phyloP scores from a whole-genome alignment of 2,797 vertebrate species.

The Tympanoctomys barrerae region DNA sequence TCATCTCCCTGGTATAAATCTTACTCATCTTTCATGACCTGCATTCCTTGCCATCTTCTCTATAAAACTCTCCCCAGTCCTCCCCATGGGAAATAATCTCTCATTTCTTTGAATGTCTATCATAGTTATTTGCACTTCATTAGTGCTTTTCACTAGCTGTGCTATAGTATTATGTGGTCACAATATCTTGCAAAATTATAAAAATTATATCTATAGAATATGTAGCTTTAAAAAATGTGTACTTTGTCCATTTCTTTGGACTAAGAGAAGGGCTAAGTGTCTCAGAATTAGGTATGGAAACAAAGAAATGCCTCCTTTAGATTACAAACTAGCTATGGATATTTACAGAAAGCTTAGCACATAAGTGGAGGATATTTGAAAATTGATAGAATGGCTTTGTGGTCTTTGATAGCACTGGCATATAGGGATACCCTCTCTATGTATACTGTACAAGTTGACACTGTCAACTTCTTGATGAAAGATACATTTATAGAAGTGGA shows the following conservation, averaged over 20 bases:
- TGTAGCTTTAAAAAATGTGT: background rate
- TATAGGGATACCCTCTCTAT: conserved; percentile 11
- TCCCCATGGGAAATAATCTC: background rate
- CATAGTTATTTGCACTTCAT: background rate
- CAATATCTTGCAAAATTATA: conserved; percentile 20
- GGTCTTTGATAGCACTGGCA: conserved; percentile 46
- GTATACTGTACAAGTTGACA: conserved; percentile 51
- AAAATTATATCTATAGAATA: background rate
- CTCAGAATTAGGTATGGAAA: background rate
- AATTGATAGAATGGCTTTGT: conserved; percentile 46
- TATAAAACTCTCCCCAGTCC: background rate
- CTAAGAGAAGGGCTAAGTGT: background rate
- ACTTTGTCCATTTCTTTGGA: conserved; percentile 2
- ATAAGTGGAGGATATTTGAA: conserved; percentile 13
- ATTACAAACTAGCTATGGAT: conserved; percentile 11
- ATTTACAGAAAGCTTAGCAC: conserved; percentile 51
- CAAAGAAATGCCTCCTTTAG: conserved; percentile 16
- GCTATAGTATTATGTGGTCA: background rate
- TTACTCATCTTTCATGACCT: background rate
- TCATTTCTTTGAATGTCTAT: conserved; percentile 30
- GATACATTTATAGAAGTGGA: conserved; percentile 30
- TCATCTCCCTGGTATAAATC: background rate
- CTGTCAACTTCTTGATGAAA: conserved; percentile 51
- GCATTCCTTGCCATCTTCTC: background rate
- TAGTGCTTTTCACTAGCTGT: background rate